Evolutionary conservation across 1,140 invertebrate genomes (phyloP).

Genomic region (Nymphalis io): DNA sequence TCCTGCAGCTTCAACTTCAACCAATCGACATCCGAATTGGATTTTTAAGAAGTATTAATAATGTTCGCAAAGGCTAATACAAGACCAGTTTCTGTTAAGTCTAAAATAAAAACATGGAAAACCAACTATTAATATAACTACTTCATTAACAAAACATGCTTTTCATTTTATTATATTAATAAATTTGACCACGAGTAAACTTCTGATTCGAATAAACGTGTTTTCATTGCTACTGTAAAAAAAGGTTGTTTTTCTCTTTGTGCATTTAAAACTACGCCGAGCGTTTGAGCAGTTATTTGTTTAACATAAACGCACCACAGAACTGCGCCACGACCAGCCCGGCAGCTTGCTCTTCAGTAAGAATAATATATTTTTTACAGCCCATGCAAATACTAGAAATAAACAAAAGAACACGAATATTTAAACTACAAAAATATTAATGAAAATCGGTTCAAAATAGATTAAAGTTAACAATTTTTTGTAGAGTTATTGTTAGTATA

Average conservation of each 20-base stretch:
- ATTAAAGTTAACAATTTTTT: no score
- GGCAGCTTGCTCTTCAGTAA: not conserved
- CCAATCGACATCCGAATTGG: no score
- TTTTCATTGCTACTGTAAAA: constrained; percentile 12
- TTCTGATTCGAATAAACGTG: constrained; percentile 10
- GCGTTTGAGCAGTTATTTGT: constrained; percentile 26
- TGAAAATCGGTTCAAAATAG: no score
- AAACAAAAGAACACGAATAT: not conserved
- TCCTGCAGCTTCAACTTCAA: no score
- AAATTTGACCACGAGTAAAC: constrained; percentile 8
- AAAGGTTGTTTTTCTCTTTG: constrained; percentile 21
- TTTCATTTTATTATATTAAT: not conserved
- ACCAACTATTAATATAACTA: no score
- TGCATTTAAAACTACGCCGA: constrained; percentile 24
- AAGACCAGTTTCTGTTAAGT: no score
- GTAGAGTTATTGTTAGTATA: no score
- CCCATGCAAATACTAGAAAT: not conserved
- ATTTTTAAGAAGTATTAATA: no score
- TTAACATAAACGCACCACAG: constrained; percentile 23
- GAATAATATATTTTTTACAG: not conserved
- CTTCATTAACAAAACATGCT: no score
- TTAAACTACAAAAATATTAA: no score
- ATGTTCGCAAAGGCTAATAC: no score
- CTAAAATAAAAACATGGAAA: no score
- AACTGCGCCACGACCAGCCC: constrained; percentile 15